Evolutionary conservation across 2,113 vertebrate genomes (phyloP).

Genomic region (Argyrosomus japonicus): DNA sequence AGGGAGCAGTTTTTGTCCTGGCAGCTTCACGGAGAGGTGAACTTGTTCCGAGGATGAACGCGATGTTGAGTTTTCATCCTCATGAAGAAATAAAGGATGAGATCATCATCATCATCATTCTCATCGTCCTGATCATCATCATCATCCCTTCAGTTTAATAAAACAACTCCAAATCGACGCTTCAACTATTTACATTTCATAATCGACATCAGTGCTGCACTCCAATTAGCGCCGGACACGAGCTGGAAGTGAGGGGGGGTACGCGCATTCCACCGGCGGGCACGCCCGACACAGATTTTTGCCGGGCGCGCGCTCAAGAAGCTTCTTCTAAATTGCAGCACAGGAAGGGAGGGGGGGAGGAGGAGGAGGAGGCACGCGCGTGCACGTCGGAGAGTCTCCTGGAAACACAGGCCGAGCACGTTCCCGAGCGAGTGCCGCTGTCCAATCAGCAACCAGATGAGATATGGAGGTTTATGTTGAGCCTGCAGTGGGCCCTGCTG

Average conservation of each 20-base stretch:
- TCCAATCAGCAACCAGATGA: slow-evolving; percentile 70
- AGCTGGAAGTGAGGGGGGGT: neutral
- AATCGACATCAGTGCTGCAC: slow-evolving; percentile 19
- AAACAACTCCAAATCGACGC: neutral
- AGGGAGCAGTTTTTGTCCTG: neutral
- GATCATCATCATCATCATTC: neutral
- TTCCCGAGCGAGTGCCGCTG: slow-evolving; percentile 29
- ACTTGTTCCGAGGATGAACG: slow-evolving; percentile 16
- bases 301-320: slow-evolving; percentile 35
- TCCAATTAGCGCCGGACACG: slow-evolving; percentile 51
- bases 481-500: slow-evolving; percentile 54
- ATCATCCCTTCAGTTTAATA: rapidly evolving
- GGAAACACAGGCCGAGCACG: slow-evolving; percentile 70
- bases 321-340: neutral
- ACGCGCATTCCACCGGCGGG: slow-evolving; percentile 76
- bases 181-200: slow-evolving; percentile 28
- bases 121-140: neutral
- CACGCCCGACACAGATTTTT: slow-evolving; percentile 62
- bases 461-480: slow-evolving; percentile 56
- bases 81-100: neutral
- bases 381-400: slow-evolving; percentile 68
- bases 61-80: slow-evolving; percentile 24
- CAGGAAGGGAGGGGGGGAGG: no score
- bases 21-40: neutral
- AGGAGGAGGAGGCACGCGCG: slow-evolving; percentile 14